phyloP scores from a whole-genome alignment of 2,888 invertebrate genomes.

The Coecobrya sp. region DNA sequence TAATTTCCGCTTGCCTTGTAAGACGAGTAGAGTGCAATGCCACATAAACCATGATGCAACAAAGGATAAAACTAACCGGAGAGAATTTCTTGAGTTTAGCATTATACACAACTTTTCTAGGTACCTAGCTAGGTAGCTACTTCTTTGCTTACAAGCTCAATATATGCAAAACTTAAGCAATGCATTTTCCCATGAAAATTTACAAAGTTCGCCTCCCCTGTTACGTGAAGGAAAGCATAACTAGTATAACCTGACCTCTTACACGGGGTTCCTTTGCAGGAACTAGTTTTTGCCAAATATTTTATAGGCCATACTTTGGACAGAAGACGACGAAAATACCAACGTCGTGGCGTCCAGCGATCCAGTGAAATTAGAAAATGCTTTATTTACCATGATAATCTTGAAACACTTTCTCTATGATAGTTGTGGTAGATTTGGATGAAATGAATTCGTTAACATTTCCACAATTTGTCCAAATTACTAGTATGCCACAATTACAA shows the following conservation, averaged over 20 bases:
- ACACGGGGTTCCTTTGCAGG: not conserved
- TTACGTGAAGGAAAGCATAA: not conserved
- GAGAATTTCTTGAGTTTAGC: slow-evolving; percentile 11
- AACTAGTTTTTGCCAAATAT: not conserved
- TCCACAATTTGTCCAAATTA: no score
- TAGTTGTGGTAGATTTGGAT: no score
- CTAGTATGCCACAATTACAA: no score
- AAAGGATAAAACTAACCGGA: slow-evolving; percentile 61
- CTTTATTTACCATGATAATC: no score
- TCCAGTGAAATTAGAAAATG: no score
- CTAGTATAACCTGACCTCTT: not conserved
- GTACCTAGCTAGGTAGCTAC: no score
- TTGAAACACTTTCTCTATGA: no score
- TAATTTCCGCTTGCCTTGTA: slow-evolving; percentile 32
- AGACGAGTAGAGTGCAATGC: slow-evolving; percentile 25
- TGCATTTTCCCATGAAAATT: not conserved
- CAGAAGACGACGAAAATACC: no score
- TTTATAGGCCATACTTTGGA: no score
- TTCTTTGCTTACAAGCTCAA: slow-evolving; percentile 2
- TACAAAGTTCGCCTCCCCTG: not conserved
- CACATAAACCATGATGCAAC: slow-evolving; percentile 70
- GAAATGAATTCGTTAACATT: no score
- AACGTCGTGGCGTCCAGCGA: no score
- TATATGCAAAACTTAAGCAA: not conserved
- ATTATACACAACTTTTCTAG: not conserved